These are phyloP conservation scores for Atta cephalotes DNA, from an alignment of 1,140 invertebrate genomes.

Conservation along the genomic window DNA sequence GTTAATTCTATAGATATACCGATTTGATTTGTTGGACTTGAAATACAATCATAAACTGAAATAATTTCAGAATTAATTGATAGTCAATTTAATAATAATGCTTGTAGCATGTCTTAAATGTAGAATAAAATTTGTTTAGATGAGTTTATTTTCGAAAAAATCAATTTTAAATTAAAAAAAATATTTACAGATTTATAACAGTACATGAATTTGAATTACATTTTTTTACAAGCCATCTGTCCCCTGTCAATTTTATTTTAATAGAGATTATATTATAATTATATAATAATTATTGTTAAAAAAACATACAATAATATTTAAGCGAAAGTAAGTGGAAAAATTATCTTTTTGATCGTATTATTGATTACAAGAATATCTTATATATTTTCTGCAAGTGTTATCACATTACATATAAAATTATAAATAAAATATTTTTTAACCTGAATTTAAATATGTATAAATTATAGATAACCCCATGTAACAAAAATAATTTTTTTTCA, in stretches of 20 bases:
- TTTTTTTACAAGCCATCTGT: background rate
- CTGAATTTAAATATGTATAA: background rate
- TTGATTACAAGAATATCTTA: too few species aligned
- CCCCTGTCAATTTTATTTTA: background rate
- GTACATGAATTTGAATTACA: background rate
- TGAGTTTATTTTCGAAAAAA: background rate
- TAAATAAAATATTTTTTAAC: background rate
- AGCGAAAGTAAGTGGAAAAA: background rate
- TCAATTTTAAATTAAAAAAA: background rate
- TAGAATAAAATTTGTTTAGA: background rate
- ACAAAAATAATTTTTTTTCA: too few species aligned
- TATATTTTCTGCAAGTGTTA: background rate
- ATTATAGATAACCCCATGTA: too few species aligned
- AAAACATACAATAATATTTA: background rate
- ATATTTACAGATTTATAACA: background rate
- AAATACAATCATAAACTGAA: too few species aligned
- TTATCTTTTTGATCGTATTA: too few species aligned
- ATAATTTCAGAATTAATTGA: too few species aligned
- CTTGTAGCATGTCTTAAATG: background rate
- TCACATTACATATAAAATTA: background rate
- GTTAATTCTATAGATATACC: too few species aligned
- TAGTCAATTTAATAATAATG: too few species aligned
- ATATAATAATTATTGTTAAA: background rate
- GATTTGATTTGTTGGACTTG: too few species aligned
- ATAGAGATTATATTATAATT: background rate